A percentile compares a stretch with the other conserved stretches of the same genome.
Evolutionary conservation across 1,140 invertebrate genomes (phyloP).

Genomic region (Cyrtorhinus lividipennis): DNA sequence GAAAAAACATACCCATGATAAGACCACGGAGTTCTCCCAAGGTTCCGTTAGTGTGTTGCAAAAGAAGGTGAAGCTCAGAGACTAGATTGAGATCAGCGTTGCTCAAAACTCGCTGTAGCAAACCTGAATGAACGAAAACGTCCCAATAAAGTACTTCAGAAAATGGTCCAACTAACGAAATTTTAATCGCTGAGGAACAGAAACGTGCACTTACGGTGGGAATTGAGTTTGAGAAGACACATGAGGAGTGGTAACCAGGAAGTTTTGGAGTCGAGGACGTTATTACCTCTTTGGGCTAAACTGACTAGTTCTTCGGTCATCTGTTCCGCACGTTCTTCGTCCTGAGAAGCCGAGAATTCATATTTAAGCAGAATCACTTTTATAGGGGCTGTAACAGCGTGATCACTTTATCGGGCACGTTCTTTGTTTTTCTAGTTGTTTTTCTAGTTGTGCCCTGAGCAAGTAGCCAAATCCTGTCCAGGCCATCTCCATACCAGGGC

Average conservation of each 20-base stretch:
- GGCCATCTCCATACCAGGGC: no score
- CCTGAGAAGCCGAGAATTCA: slow-evolving; percentile 11
- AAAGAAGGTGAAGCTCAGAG: slow-evolving; percentile 26
- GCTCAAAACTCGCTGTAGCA: slow-evolving; percentile 25
- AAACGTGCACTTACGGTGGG: slow-evolving; percentile 18
- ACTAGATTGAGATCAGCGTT: slow-evolving; percentile 26
- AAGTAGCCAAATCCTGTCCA: no score
- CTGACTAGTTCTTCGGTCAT: slow-evolving; percentile 25
- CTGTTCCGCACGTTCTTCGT: slow-evolving; percentile 22
- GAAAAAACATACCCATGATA: slow-evolving; percentile 24
- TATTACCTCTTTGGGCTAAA: slow-evolving; percentile 25
- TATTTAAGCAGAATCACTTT: no score
- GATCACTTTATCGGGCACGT: no score
- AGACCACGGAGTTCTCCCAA: slow-evolving; percentile 26
- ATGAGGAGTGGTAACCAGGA: slow-evolving; percentile 27
- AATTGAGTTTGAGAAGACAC: slow-evolving; percentile 26
- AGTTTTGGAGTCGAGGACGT: slow-evolving; percentile 25
- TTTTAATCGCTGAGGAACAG: not conserved
- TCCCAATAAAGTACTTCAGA: not conserved
- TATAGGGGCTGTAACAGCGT: no score
- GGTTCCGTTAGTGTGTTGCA: slow-evolving; percentile 26
- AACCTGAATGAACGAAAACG: slow-evolving; percentile 13
- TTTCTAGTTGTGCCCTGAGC: no score
- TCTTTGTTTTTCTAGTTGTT: no score
- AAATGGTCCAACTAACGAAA: not conserved